phyloP scores from a whole-genome alignment of 2,888 invertebrate species.

The Dichetophora obliterata region DNA sequence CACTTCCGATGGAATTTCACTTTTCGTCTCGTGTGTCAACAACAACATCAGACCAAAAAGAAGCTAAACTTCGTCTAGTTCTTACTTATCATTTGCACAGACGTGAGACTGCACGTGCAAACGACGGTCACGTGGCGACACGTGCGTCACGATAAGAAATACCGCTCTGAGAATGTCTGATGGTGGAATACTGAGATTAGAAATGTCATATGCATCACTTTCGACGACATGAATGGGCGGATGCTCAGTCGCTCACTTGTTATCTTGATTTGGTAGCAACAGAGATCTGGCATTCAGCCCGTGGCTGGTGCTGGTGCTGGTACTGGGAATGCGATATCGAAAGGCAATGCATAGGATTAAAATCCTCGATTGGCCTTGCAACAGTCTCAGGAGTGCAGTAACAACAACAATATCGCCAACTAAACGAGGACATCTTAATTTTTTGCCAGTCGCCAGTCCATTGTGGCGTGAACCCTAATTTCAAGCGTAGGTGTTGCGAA shows the following conservation, averaged over 20 bases:
- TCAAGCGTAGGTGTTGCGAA: background rate
- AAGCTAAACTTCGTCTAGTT: background rate
- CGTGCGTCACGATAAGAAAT: conserved; percentile 53
- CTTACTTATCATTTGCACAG: conserved; percentile 43
- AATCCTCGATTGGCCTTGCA: conserved; percentile 27
- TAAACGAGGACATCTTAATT: conserved; percentile 27
- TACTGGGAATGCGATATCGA: background rate
- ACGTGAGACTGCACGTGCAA: conserved; percentile 55
- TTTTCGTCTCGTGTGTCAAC: conserved; percentile 29
- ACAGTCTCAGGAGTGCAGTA: background rate
- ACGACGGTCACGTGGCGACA: conserved; percentile 60
- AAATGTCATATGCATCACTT: conserved; percentile 47
- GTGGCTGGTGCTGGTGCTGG: background rate
- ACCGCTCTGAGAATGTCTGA: conserved; percentile 30
- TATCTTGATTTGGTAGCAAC: conserved; percentile 53
- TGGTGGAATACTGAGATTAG: conserved; percentile 38
- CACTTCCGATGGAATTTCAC: conserved; percentile 48
- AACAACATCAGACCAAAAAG: background rate
- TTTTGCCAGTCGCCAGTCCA: background rate
- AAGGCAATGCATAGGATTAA: conserved; percentile 20
- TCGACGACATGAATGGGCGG: conserved; percentile 38
- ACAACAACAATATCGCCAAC: background rate
- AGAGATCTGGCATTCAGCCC: conserved; percentile 15
- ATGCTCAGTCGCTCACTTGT: conserved; percentile 49
- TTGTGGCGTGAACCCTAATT: conserved; percentile 3